These are phyloP conservation scores for Hofmannophila pseudospretella DNA, from an alignment of 2,888 invertebrate genomes.

Conservation along the genomic window DNA sequence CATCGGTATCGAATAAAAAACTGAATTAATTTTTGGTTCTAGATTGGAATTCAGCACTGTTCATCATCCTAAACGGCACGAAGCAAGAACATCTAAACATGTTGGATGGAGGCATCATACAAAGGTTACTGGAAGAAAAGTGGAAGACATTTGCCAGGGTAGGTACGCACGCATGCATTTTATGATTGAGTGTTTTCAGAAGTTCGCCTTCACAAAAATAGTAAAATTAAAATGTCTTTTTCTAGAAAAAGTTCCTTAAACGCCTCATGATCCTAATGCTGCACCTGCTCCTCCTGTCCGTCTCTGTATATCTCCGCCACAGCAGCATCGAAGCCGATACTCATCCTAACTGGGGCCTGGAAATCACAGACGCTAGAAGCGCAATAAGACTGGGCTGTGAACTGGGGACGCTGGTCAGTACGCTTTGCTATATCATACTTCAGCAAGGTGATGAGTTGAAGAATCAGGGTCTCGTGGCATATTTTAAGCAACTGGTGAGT, in stretches of 20 bases:
- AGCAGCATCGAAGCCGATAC: conserved; percentile 54
- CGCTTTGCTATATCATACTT: conserved; percentile 90
- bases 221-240: conserved; percentile 14
- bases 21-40: conserved; percentile 30
- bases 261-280: conserved; percentile 91
- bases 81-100: conserved; percentile 99
- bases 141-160: conserved; percentile 99
- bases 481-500: conserved; percentile 92
- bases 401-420: conserved; percentile 89
- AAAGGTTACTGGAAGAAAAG: conserved; percentile 97
- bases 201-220: too few species aligned
- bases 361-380: conserved; percentile 49
- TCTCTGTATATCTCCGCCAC: conserved; percentile 94
- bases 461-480: conserved; percentile 94
- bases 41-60: conserved; percentile 99
- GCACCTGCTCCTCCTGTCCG: conserved; percentile 91
- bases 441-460: conserved; percentile 97
- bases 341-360: conserved; percentile 57
- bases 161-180: conserved; percentile 37
- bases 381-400: conserved; percentile 87
- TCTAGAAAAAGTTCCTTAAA: conserved; percentile 94
- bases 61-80: conserved; percentile 97
- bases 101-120: conserved; percentile 99
- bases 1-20: too few species aligned
- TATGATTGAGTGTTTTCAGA: not conserved